These are phyloP conservation scores for Acromyrmex charruanus DNA, from an alignment of 1,140 invertebrate species.

Conservation along the genomic window DNA sequence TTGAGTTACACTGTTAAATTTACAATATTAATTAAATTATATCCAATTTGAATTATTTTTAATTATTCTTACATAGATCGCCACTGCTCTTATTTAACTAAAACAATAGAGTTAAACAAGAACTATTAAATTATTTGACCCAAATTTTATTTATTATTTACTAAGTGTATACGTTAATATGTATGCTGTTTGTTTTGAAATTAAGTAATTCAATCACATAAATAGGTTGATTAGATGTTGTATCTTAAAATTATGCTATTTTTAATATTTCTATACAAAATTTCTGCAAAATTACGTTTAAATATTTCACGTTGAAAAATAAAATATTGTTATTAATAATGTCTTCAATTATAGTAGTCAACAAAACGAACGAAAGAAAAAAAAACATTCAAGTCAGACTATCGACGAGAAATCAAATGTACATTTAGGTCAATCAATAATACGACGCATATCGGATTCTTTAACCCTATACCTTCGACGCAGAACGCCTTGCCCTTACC, in stretches of 20 bases:
- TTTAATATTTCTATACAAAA: background rate
- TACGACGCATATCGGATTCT: slow-evolving; percentile 9
- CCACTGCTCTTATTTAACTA: no score
- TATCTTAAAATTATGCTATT: background rate
- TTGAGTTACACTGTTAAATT: background rate
- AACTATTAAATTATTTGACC: no score
- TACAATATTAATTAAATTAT: no score
- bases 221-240: no score
- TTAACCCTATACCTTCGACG: slow-evolving; percentile 14
- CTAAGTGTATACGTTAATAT: no score
- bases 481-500: background rate
- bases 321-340: background rate
- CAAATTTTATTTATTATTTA: no score
- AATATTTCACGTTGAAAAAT: background rate
- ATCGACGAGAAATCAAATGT: slow-evolving; percentile 7
- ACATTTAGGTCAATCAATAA: slow-evolving; percentile 42
- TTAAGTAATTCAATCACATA: no score
- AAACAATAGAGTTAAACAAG: no score
- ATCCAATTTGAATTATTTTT: no score
- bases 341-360: background rate
- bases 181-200: no score
- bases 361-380: background rate
- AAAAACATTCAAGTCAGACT: background rate
- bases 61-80: no score
- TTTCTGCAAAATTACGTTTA: background rate